Percentiles rank a stretch among this genome's conserved stretches.
Conservation (phyloP, 1,140 invertebrate genomes). For the Aphaenogaster floridana region DNA sequence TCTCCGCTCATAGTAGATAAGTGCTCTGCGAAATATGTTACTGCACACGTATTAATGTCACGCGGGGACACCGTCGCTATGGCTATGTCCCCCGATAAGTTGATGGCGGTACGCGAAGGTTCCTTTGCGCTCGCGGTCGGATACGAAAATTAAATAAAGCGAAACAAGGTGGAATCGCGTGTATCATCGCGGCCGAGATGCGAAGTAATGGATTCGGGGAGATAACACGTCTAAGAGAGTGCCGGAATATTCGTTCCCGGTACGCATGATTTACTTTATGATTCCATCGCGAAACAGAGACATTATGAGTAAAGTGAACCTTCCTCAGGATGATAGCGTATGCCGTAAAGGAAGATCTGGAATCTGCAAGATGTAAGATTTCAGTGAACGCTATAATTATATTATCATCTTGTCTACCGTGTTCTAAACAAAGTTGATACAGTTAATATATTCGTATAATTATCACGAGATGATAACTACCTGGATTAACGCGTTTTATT, state of each 20-base stretch:
- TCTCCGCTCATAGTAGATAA: conserved; percentile 36
- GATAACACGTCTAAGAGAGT: conserved; percentile 39
- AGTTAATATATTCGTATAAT: not conserved
- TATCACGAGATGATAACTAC: not conserved
- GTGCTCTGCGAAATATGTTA: conserved; percentile 56
- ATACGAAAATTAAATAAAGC: conserved; percentile 50
- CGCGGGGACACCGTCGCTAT: not conserved
- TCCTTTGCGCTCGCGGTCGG: conserved; percentile 23
- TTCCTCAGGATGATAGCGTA: conserved; percentile 1
- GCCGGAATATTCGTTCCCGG: conserved; percentile 20
- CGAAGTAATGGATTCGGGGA: conserved; percentile 52
- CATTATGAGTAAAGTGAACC: conserved; percentile 21
- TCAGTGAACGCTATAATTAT: conserved; percentile 5
- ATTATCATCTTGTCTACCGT: not conserved
- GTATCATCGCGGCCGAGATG: conserved; percentile 55
- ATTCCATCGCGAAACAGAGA: conserved; percentile 52
- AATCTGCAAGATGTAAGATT: not conserved
- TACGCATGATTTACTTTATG: conserved; percentile 52
- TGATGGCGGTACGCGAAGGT: not conserved
- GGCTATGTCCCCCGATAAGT: conserved; percentile 37
- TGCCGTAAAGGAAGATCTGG: not conserved
- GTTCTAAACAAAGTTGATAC: conserved; percentile 2
- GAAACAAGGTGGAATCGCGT: conserved; percentile 51
- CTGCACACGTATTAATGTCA: conserved; percentile 51
- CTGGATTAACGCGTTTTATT: not conserved